Conservation (phyloP, 2,113 vertebrate genomes). For the Oreocharis arfaki region DNA sequence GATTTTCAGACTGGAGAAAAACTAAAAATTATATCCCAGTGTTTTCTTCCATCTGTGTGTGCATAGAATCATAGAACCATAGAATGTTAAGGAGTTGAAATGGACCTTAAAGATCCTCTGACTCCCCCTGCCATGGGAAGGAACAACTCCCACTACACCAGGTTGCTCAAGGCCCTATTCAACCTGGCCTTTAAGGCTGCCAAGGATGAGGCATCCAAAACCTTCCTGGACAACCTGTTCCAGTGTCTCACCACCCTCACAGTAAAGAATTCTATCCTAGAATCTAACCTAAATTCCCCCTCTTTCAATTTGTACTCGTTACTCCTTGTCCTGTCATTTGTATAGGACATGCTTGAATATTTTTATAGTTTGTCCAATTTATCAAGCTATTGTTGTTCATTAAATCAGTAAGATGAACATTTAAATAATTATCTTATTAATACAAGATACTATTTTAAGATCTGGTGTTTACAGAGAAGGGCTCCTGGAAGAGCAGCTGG, state of each 20-base stretch:
- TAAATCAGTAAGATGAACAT: background rate
- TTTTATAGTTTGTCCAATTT: background rate
- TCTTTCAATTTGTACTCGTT: background rate
- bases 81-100: background rate
- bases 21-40: background rate
- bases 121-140: background rate
- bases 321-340: background rate
- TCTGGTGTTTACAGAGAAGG: background rate
- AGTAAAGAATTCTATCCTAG: background rate
- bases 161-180: background rate
- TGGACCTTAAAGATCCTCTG: background rate
- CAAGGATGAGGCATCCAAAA: background rate
- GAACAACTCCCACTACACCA: background rate
- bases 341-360: background rate
- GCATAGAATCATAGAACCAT: background rate
- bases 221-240: background rate
- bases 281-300: background rate
- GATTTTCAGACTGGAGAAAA: background rate
- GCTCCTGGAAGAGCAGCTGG: background rate
- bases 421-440: background rate
- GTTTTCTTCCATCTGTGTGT: background rate
- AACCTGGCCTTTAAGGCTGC: background rate
- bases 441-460: background rate
- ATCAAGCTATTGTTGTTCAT: background rate
- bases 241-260: background rate